Percentiles rank a stretch among this genome's conserved stretches.
Evolutionary conservation across 2,888 invertebrate genomes (phyloP).

Genomic region (Diarsia rubi): DNA sequence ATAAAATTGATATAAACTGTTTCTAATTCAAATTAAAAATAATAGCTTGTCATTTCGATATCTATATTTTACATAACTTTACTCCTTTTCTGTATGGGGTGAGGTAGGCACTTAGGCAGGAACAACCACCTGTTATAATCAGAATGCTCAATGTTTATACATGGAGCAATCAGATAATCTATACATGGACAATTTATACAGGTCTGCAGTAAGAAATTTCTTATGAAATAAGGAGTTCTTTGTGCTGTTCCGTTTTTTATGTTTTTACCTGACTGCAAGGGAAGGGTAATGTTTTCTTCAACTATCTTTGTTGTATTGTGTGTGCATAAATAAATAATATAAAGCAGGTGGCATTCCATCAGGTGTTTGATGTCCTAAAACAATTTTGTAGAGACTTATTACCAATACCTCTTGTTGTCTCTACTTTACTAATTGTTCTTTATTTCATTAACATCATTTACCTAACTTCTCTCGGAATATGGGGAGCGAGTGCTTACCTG

Average conservation of each 20-base stretch:
- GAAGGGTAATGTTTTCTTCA: too few relatives aligned
- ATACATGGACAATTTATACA: too few relatives aligned
- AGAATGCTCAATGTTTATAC: background rate
- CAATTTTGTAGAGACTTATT: background rate
- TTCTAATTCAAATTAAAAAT: too few relatives aligned
- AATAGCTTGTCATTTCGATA: too few relatives aligned
- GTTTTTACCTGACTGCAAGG: too few relatives aligned
- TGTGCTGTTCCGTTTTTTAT: too few relatives aligned
- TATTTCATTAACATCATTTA: background rate
- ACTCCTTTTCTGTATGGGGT: background rate
- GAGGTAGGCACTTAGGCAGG: background rate
- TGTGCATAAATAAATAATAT: too few relatives aligned
- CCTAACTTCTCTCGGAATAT: background rate
- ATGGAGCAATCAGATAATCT: too few relatives aligned
- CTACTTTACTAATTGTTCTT: background rate
- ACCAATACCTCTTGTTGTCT: background rate
- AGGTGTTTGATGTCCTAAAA: background rate
- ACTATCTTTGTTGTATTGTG: too few relatives aligned
- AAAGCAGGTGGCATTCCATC: background rate
- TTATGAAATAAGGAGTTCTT: too few relatives aligned
- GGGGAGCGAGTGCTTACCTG: background rate
- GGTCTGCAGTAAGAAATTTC: too few relatives aligned
- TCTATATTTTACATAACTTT: background rate
- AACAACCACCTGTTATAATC: background rate
- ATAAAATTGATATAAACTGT: too few relatives aligned